Evolutionary conservation across 2,888 invertebrate genomes (phyloP), one percentile per base, ranked within the genome.

Genomic region (Balanococcus diminutus): DNA sequence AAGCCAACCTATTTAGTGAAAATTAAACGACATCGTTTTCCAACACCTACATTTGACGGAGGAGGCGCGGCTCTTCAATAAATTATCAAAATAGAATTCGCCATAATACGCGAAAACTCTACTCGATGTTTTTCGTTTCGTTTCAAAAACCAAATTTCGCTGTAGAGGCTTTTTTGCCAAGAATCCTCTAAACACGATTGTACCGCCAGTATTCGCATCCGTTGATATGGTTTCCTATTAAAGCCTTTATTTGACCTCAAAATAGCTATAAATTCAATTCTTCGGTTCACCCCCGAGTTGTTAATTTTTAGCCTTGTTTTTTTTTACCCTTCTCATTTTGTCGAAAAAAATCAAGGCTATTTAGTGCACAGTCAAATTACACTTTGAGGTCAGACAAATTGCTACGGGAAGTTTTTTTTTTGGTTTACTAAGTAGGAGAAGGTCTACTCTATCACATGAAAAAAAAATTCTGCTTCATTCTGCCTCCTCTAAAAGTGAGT

Each of bases 1-100:
- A 28, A 28, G 67, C 67, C 8, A 67, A 67, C 67, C 67, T 67
- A 67, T 67, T 67, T 67, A 67, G 67, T 11, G 67, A 67, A 67
- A 67, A 67, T 67, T 67, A 67, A 67, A 28, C 25, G 67, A 67
- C 67, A 28, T 28, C 67, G 67, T 67, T 67, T 67, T 28, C 67
- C 67, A 67, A 67, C 67, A 25, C 67, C 28, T 67, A 67, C 67
- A 28, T 67, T 25, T 67, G 67, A 67, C 67, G 22, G 67, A 46
- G n/a, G 67, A 67, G 67, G 67, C 67, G 67, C 67, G 67, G 67
- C 28, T 67, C 6, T 25, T 11, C 22, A 25, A 67, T 67, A 67
- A 67, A 67, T 67, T 67, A 67, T 67, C 25, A 67, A 67, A 67
- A 67, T 67, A 25, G 67, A 67, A 67, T 67, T 11, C 28, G 22